These are phyloP conservation scores for Puma concolor DNA, from an alignment of 2,113 vertebrate species.

Conservation along the genomic window DNA sequence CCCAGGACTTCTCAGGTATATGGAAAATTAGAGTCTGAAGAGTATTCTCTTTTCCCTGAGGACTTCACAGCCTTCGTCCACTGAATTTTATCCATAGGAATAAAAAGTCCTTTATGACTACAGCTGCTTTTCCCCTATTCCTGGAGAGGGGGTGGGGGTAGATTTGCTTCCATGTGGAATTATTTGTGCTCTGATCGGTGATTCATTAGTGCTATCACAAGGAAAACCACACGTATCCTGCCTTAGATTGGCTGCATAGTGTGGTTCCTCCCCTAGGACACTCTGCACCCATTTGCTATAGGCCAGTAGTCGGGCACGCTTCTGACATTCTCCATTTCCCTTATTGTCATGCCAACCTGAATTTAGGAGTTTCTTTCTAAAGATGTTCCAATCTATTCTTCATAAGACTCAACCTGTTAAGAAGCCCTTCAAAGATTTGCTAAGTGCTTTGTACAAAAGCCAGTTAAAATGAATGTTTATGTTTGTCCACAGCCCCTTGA, in stretches of 20 bases:
- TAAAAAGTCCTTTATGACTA: neutral
- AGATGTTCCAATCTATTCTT: constrained; percentile 75
- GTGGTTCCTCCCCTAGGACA: neutral
- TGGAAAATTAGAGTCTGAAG: neutral
- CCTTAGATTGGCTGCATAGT: neutral
- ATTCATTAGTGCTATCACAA: neutral
- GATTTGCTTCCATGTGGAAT: neutral
- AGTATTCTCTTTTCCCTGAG: neutral
- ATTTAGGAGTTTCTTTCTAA: constrained; percentile 71
- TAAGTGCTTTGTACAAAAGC: constrained; percentile 74
- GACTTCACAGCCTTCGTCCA: neutral
- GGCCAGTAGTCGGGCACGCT: neutral
- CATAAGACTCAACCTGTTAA: constrained; percentile 62
- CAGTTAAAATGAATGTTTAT: constrained; percentile 71
- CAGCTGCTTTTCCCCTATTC: neutral
- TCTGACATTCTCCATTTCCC: constrained; percentile 49
- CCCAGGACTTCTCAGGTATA: neutral
- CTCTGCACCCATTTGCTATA: fast-evolving
- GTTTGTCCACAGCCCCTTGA: constrained; percentile 31
- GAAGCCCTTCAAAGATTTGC: constrained; percentile 72
- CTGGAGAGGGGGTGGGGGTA: neutral
- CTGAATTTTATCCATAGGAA: neutral
- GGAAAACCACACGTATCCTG: neutral
- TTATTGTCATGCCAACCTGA: constrained; percentile 70
- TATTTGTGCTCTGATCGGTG: neutral